phyloP scores from a whole-genome alignment of 2,888 invertebrate genomes.

The Allacma fusca region DNA sequence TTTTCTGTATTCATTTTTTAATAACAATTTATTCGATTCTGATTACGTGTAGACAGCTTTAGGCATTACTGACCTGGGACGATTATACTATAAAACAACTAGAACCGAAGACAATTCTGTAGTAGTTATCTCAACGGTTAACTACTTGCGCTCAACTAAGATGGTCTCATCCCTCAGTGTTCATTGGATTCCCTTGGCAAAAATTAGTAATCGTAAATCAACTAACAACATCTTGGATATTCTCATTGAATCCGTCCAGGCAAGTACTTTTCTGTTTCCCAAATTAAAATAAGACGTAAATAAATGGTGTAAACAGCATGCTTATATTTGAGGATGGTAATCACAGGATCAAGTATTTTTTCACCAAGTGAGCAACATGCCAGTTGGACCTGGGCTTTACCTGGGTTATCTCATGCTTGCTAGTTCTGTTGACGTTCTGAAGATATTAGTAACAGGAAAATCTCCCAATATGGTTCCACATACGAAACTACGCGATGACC shows the following conservation, averaged over 20 bases:
- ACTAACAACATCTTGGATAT: background rate
- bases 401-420: background rate
- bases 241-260: background rate
- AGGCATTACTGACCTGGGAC: background rate
- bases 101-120: background rate
- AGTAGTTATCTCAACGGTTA: background rate
- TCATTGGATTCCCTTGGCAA: background rate
- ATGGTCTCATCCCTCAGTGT: background rate
- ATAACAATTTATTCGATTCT: too few relatives aligned
- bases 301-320: too few relatives aligned
- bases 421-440: background rate
- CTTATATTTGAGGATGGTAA: too few relatives aligned
- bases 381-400: background rate
- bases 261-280: too few relatives aligned
- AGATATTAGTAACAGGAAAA: background rate
- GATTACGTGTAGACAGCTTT: background rate
- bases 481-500: background rate
- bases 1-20: too few relatives aligned
- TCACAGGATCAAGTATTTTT: background rate
- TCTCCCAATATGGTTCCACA: constrained; percentile 16
- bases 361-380: constrained; percentile 18
- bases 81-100: background rate
- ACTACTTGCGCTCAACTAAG: background rate
- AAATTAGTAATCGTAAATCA: background rate
- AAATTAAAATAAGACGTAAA: too few relatives aligned